Conservation (phyloP, 2,888 invertebrate genomes). For the Schrankia costaestrigalis region DNA sequence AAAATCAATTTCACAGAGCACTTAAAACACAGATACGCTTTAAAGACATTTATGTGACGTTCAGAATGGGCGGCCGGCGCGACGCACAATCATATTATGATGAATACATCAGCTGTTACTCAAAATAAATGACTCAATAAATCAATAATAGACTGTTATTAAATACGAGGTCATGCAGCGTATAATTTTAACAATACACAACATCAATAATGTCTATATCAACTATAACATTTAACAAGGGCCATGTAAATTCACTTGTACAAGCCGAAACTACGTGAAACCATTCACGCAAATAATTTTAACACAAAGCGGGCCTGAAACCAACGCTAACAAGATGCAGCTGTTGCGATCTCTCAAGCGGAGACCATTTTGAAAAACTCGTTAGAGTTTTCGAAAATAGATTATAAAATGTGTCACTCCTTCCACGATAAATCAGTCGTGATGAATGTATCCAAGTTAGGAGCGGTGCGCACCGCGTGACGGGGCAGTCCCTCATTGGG, state of each 20-base stretch:
- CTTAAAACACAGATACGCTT: constrained; percentile 44
- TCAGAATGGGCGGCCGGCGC: constrained; percentile 37
- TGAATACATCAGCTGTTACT: constrained; percentile 58
- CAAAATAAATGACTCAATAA: constrained; percentile 57
- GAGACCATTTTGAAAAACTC: constrained; percentile 76
- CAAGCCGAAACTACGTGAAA: constrained; percentile 48
- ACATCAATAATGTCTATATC: constrained; percentile 55
- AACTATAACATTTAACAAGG: constrained; percentile 39
- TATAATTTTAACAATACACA: constrained; percentile 63
- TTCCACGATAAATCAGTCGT: constrained; percentile 75
- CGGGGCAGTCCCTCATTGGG: constrained; percentile 77
- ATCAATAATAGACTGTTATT: constrained; percentile 62
- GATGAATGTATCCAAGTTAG: constrained; percentile 74
- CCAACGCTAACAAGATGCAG: constrained; percentile 76
- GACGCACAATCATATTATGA: constrained; percentile 46
- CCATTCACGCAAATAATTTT: constrained; percentile 72
- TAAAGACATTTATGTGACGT: constrained; percentile 40
- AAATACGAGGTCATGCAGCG: constrained; percentile 58
- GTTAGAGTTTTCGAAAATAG: constrained; percentile 76
- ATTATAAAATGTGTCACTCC: constrained; percentile 80
- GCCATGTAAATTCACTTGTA: constrained; percentile 38
- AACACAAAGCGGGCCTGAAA: constrained; percentile 67
- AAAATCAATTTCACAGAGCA: constrained; percentile 66
- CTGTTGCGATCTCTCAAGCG: constrained; percentile 69
- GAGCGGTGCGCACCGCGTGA: constrained; percentile 69